Base-by-base conservation (phyloP, 2,797 vertebrate genomes). In the Cirrhinus molitorella region DNA sequence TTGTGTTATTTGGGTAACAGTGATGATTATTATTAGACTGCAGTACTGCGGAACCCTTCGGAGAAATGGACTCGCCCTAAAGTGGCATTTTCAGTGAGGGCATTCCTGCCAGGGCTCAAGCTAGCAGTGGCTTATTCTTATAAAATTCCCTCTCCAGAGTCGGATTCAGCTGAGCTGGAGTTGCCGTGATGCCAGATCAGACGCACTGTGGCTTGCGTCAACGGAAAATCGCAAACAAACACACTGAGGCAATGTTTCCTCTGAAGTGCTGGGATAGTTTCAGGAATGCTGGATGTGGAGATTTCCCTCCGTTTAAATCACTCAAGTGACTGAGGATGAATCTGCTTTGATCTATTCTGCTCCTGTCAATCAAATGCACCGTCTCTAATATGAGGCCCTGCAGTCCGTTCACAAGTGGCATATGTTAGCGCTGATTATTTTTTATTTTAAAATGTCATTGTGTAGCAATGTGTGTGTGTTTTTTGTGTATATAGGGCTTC, bases 161-260 rank as follows among this genome's bases (percentile, higher is more conserved):
- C 91, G 81, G 87, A 92, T 93, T 93, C 88, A 91, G 91, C 92
- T 91, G 91, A 91, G 87, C 92, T 89, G 72, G 80, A 85, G 83
- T 71, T 84, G 86, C 78, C 80, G 23, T 37, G 3, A 74, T 89
- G 90, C 47, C 91, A 88, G 90, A 88, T 90, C n/a, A 49, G 25
- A 66, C 76, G 43, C 37, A 19, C 83, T 40, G n/a, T 68, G 85
- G 87, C 68, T 43, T 88, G 89, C 47, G 73, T 85, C 9, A 77
- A 21, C 67, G 79, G 80, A 89, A 91, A 70, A 80, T 63, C 0
- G 5, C 71, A 67, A 81, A 83, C 45, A 76, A 68, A 55, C 66
- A 49, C 16, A 79, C 66, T 14, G 21, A 43, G 85, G 75, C 43
- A 86, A 66, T 45, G 83, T 88, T 88, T 85, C 81, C n/a, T 57